phyloP scores from a whole-genome alignment of 2,797 vertebrate genomes.

The Mus minutoides region DNA sequence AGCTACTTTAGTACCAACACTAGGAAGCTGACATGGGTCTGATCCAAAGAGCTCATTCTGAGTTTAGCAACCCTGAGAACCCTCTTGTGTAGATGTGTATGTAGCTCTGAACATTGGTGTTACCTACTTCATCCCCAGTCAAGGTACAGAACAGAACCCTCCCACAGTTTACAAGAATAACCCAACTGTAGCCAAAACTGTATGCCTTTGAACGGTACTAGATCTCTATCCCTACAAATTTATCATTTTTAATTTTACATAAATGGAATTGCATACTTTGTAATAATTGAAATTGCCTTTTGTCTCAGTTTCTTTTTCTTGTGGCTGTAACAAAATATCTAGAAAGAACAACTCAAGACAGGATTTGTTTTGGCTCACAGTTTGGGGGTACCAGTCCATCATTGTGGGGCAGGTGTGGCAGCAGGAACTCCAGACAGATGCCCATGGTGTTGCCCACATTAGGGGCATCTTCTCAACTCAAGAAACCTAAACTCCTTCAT shows the following conservation, averaged over 20 bases:
- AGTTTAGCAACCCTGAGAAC: background rate
- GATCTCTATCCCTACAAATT: background rate
- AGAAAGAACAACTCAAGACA: background rate
- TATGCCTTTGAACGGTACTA: background rate
- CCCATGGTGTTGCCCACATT: background rate
- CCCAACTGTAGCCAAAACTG: background rate
- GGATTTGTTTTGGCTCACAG: background rate
- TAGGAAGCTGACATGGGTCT: background rate
- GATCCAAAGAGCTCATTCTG: background rate
- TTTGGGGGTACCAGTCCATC: background rate
- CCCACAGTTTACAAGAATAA: background rate
- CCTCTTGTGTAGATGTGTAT: background rate
- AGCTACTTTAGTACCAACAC: background rate
- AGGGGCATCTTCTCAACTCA: background rate
- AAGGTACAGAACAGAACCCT: background rate
- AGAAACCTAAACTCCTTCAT: background rate
- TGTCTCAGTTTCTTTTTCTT: background rate
- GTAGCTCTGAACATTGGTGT: background rate
- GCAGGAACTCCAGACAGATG: background rate
- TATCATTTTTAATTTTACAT: background rate
- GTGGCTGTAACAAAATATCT: background rate
- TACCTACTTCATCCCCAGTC: background rate
- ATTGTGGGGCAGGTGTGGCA: background rate
- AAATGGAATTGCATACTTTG: background rate
- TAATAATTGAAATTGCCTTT: background rate